Percentiles rank a stretch among this genome's conserved stretches.
Conservation (phyloP, 2,888 invertebrate genomes). For the Heteropelma amictum region DNA sequence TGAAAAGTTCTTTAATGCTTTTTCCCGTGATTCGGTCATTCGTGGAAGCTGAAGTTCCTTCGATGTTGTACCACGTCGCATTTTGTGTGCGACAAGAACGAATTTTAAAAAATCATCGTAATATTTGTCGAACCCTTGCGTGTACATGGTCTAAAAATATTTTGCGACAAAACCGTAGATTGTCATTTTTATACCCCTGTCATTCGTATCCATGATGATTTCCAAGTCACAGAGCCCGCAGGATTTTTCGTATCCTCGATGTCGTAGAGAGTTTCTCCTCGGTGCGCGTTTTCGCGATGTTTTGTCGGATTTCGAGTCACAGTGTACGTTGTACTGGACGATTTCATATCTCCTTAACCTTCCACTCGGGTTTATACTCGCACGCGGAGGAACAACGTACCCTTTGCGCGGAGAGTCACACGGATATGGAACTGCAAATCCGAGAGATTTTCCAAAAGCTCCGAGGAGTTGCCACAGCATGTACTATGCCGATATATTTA, state of each 20-base stretch:
- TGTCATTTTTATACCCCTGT: background rate
- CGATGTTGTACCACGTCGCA: background rate
- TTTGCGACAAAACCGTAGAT: background rate
- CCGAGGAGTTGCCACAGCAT: conserved; percentile 20
- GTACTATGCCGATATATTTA: no score
- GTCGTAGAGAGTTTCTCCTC: background rate
- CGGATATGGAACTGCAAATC: conserved; percentile 50
- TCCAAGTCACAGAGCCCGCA: background rate
- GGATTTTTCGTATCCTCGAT: conserved; percentile 19
- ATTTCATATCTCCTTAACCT: conserved; percentile 48
- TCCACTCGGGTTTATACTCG: background rate
- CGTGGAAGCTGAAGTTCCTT: conserved; percentile 7
- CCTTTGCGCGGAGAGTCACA: conserved; percentile 17
- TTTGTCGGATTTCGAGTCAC: conserved; percentile 19
- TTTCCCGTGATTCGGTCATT: conserved; percentile 40
- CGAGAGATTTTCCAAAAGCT: conserved; percentile 49
- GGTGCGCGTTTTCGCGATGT: background rate
- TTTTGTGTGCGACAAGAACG: background rate
- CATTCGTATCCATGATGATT: no score
- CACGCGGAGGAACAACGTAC: conserved; percentile 23
- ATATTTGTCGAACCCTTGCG: no score
- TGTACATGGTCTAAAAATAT: no score
- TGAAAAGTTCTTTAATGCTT: conserved; percentile 33
- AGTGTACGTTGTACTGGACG: conserved; percentile 24
- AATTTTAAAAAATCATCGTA: no score